Conservation (phyloP, 2,113 vertebrate genomes). For the human region DNA sequence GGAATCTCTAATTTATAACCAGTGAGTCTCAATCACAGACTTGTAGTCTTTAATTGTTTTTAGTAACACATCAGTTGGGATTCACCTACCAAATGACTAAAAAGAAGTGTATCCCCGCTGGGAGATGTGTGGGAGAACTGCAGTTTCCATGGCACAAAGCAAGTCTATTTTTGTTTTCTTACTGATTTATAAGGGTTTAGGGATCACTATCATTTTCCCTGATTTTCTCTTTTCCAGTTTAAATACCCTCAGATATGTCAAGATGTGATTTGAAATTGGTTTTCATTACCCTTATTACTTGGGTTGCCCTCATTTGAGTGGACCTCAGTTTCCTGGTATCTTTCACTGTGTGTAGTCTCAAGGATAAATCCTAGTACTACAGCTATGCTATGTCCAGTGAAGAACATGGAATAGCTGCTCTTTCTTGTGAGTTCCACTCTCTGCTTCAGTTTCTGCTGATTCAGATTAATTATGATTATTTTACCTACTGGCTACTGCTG, state of each 20-base stretch:
- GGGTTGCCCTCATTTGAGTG: background rate
- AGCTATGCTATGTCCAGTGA: background rate
- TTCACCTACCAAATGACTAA: background rate
- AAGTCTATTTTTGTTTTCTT: background rate
- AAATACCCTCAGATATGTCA: background rate
- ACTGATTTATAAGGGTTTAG: background rate
- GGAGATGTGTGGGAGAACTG: background rate
- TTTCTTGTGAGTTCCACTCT: background rate
- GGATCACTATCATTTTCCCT: background rate
- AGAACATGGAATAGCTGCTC: rapidly evolving
- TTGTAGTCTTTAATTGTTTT: slow-evolving; percentile 31
- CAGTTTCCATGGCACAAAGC: background rate
- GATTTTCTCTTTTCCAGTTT: background rate
- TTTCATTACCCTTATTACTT: background rate
- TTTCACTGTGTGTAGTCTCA: background rate
- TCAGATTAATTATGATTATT: background rate
- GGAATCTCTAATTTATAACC: slow-evolving; percentile 8
- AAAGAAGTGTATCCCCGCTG: background rate
- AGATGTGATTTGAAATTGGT: background rate
- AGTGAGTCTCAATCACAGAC: background rate
- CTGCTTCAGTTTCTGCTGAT: background rate
- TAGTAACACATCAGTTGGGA: background rate
- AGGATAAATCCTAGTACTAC: background rate
- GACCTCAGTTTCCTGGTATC: background rate
- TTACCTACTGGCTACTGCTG: background rate